Conservation (phyloP, 2,797 vertebrate genomes). For the Cryptoblepharus egeriae region DNA sequence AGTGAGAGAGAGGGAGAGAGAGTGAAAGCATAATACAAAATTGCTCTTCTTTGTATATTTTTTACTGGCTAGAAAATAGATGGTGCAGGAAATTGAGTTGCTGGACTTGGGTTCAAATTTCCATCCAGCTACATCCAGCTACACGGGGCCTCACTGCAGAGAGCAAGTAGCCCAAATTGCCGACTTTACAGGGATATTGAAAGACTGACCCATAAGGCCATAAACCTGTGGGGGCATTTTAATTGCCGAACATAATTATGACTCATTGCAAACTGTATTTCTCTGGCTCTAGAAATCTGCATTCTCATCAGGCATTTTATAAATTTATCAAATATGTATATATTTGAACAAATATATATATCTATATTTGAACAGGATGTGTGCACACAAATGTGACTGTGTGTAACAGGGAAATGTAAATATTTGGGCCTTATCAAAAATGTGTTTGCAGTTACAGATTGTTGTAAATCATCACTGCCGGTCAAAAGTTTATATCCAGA, state of each 20-base stretch:
- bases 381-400: background rate
- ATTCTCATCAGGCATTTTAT: too few species aligned
- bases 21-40: slow-evolving; percentile 51
- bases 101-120: background rate
- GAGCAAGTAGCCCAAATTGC: too few species aligned
- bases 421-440: background rate
- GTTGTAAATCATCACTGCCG: background rate
- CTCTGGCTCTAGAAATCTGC: too few species aligned
- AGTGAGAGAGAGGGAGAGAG: slow-evolving; percentile 21
- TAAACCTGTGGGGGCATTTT: too few species aligned
- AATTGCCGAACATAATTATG: too few species aligned
- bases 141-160: too few species aligned
- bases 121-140: background rate
- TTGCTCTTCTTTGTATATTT: slow-evolving; percentile 19
- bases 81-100: background rate
- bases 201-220: too few species aligned
- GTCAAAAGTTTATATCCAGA: background rate
- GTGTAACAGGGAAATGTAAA: background rate
- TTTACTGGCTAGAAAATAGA: background rate
- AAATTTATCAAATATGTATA: too few species aligned
- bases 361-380: too few species aligned
- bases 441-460: background rate
- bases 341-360: too few species aligned
- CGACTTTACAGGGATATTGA: too few species aligned
- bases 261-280: too few species aligned